These are phyloP conservation scores for Platycheirus albimanus DNA, from an alignment of 2,888 invertebrate species.

Conservation along the genomic window DNA sequence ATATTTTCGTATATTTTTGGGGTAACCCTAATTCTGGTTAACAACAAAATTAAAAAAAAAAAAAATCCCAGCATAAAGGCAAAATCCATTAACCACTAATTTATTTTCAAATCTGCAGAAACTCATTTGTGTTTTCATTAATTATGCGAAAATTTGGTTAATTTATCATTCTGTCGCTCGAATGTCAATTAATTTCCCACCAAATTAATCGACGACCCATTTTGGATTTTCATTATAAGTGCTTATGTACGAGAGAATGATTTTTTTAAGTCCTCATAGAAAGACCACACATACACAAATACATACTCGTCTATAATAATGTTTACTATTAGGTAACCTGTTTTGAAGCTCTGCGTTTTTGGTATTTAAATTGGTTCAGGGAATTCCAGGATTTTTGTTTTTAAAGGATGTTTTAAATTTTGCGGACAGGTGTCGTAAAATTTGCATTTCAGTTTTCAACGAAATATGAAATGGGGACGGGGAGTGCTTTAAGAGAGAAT, in stretches of 20 bases:
- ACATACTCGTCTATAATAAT: neutral
- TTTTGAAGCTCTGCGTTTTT: neutral
- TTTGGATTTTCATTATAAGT: constrained; percentile 17
- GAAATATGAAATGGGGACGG: neutral
- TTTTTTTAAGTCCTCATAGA: neutral
- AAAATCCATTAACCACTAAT: constrained; percentile 44
- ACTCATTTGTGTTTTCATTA: constrained; percentile 42
- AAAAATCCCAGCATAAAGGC: neutral
- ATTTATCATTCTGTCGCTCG: constrained; percentile 41
- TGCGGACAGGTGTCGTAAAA: neutral
- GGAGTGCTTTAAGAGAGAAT: neutral
- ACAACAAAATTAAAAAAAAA: neutral
- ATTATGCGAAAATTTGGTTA: constrained; percentile 43
- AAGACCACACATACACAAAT: neutral
- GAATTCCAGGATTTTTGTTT: neutral
- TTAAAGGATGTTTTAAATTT: neutral
- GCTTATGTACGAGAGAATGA: neutral
- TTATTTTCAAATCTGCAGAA: constrained; percentile 38
- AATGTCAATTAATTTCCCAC: constrained; percentile 44
- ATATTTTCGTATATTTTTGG: neutral
- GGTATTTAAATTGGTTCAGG: neutral
- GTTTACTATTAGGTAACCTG: neutral
- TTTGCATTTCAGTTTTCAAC: neutral
- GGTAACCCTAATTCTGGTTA: constrained; percentile 1
- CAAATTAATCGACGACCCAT: constrained; percentile 36